Conservation (phyloP, 2,888 invertebrate species). For the Ectemnius lituratus region DNA sequence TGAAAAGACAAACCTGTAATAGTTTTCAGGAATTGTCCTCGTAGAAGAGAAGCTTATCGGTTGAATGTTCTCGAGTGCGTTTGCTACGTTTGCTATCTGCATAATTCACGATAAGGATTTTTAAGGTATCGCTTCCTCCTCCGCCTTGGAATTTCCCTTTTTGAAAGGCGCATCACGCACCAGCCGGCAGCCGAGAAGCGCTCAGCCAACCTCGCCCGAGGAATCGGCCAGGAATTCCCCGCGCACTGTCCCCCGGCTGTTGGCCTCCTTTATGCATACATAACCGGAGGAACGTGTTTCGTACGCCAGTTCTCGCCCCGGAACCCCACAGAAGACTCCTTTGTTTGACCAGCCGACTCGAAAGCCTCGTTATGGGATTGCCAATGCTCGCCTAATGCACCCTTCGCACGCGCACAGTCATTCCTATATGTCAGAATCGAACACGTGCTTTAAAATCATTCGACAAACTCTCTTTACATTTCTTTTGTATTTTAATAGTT, state of each 20-base stretch:
- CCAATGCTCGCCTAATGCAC: not conserved
- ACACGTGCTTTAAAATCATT: too few relatives aligned
- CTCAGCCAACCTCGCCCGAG: constrained; percentile 26
- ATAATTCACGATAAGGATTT: not conserved
- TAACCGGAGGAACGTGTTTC: constrained; percentile 51
- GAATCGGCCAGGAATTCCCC: constrained; percentile 42
- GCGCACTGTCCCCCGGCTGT: constrained; percentile 6
- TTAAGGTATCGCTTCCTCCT: constrained; percentile 12
- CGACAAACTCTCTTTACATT: too few relatives aligned
- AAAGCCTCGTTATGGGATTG: constrained; percentile 35
- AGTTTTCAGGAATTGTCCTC: too few relatives aligned
- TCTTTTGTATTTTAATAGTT: too few relatives aligned
- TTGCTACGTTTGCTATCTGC: not conserved
- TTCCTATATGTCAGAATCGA: too few relatives aligned
- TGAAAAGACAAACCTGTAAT: not conserved
- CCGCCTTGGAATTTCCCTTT: constrained; percentile 2
- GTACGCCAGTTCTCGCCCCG: constrained; percentile 19
- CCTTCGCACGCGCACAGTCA: too few relatives aligned
- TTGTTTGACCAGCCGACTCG: constrained; percentile 53
- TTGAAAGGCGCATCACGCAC: constrained; percentile 23
- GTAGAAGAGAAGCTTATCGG: not conserved
- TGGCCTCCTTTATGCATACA: constrained; percentile 57
- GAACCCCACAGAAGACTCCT: constrained; percentile 56
- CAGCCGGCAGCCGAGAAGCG: too few relatives aligned
- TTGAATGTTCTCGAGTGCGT: too few relatives aligned